Conservation (phyloP, 2,888 invertebrate genomes). For the Epinotia ramella region DNA sequence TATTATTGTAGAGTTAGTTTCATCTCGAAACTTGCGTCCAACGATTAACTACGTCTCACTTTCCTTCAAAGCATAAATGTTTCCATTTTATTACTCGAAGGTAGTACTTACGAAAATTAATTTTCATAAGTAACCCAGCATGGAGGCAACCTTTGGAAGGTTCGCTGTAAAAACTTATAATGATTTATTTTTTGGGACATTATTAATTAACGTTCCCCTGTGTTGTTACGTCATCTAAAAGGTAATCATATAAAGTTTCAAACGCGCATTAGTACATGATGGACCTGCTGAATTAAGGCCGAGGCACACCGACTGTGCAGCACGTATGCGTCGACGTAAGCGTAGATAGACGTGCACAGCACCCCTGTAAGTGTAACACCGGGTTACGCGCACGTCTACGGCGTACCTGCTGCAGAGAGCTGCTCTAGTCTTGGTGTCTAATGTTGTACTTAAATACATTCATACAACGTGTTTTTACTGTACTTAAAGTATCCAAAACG, state of each 20-base stretch:
- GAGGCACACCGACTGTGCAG: too few species aligned
- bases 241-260: too few species aligned
- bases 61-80: background rate
- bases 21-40: background rate
- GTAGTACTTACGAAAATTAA: background rate
- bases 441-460: too few species aligned
- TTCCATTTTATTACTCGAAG: constrained; percentile 12
- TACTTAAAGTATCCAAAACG: too few species aligned
- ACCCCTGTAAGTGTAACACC: too few species aligned
- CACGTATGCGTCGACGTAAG: too few species aligned
- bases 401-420: background rate
- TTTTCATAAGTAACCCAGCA: constrained; percentile 1
- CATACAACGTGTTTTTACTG: too few species aligned
- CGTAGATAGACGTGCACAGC: too few species aligned
- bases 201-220: constrained; percentile 13
- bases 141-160: constrained; percentile 7
- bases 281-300: too few species aligned
- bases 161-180: constrained; percentile 17
- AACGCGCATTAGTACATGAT: too few species aligned
- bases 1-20: background rate
- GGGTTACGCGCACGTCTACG: too few species aligned
- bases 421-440: too few species aligned
- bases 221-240: constrained; percentile 22
- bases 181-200: constrained; percentile 24
- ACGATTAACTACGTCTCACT: background rate